These are phyloP conservation scores for Lepeophtheirus nordmannii DNA, from an alignment of 2,888 invertebrate species.

Conservation along the genomic window DNA sequence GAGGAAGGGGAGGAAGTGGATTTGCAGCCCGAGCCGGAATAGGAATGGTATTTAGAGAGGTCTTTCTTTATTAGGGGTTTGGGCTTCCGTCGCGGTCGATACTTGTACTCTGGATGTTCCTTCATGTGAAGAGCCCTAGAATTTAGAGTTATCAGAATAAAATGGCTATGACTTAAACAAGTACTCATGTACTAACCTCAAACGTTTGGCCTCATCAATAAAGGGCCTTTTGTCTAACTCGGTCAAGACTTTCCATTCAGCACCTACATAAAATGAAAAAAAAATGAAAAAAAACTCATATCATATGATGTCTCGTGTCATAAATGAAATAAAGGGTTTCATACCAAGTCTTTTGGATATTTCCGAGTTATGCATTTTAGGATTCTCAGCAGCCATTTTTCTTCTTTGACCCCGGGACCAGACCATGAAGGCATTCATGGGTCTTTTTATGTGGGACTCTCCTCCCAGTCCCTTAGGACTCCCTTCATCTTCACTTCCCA, in stretches of 20 bases:
- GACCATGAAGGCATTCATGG: slow-evolving; percentile 30
- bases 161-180: neutral
- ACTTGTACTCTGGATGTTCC: slow-evolving; percentile 83
- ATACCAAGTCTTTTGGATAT: slow-evolving; percentile 28
- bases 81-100: slow-evolving; percentile 69
- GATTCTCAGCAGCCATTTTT: slow-evolving; percentile 29
- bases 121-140: slow-evolving; percentile 75
- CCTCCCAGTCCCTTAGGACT: neutral
- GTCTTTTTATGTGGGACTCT: slow-evolving; percentile 28
- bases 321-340: neutral
- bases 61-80: slow-evolving; percentile 68
- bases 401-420: slow-evolving; percentile 29
- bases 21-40: neutral
- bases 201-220: slow-evolving; percentile 28
- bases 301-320: neutral
- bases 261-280: slow-evolving; percentile 24
- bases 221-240: slow-evolving; percentile 28
- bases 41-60: slow-evolving; percentile 37
- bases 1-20: neutral
- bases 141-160: neutral
- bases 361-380: slow-evolving; percentile 29
- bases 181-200: slow-evolving; percentile 23
- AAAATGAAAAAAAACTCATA: neutral
- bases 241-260: slow-evolving; percentile 28
- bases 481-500: too few relatives aligned